Evolutionary conservation across 1,140 invertebrate species (phyloP), one percentile per base, ranked within the genome.

Genomic region (Patella vulgata): DNA sequence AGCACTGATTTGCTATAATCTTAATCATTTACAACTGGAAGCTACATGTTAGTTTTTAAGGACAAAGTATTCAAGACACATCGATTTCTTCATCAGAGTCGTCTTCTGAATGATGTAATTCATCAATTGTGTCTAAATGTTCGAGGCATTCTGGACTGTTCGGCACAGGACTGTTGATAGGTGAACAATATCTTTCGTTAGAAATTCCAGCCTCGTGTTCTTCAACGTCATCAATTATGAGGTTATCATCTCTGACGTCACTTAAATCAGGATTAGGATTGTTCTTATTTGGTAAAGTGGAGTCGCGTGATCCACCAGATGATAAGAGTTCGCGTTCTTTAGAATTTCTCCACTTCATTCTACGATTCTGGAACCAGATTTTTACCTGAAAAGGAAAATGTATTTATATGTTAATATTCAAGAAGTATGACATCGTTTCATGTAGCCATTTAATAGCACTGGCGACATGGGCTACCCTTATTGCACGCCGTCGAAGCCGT

Each of bases 241-340:
- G 68, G 25, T 53, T 56, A 23, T 61, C 64, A 17, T 71, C 70
- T 23, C 70, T 91, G 5, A 93, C 93, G 80, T 97, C 95, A 72
- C 93, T 96, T 47, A 97, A 86, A 82, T 98, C 95, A 0, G 95
- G 95, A 85, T 97, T 94, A 0, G 95, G 95, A 83, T 98, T 98
- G 86, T 96, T 96, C 82, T 97, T 97, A 82, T 94, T 97, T 0
- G 95, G 95, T 28, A 98, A 86, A 0, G 96, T 97, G 81, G 97
- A 94, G 78, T 98, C 95, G 21, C 96, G 87, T 9, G 93, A 94
- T 4, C 96, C 95, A 0, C 95, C 95, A 21, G 89, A 71, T 11
- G 95, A 96, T 46, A 99, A 85, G 0, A 98, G 86, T 84, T 98
- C 96, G 19, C 96, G 87, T 82, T 99, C 96, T 84, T 98, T 98